Conservation (phyloP, 1,140 invertebrate species). For the Helicoverpa armigera region DNA sequence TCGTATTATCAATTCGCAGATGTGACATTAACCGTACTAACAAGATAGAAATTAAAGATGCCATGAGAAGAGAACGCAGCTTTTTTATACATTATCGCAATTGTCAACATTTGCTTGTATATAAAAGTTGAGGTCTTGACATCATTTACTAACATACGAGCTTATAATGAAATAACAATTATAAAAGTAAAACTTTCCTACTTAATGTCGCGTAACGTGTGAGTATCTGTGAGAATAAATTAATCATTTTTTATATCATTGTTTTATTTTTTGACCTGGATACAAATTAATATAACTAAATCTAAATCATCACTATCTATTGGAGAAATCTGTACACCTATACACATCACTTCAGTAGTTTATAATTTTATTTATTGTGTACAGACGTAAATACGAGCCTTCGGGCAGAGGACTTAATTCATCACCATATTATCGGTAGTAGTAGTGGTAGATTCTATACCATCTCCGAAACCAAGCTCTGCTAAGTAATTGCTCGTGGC, state of each 20-base stretch:
- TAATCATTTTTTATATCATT: neutral
- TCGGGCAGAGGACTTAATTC: too few species aligned
- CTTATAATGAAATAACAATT: constrained; percentile 7
- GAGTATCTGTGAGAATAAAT: constrained; percentile 6
- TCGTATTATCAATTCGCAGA: constrained; percentile 5
- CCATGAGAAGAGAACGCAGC: neutral
- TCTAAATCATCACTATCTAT: neutral
- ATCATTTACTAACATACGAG: constrained; percentile 5
- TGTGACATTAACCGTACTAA: neutral
- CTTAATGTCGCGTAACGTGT: constrained; percentile 11
- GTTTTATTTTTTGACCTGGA: neutral
- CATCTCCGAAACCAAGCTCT: too few species aligned
- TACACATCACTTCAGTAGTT: too few species aligned
- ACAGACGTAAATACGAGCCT: too few species aligned
- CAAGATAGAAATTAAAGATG: neutral
- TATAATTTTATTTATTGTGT: too few species aligned
- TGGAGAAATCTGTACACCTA: neutral
- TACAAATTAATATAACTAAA: neutral
- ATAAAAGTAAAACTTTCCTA: neutral
- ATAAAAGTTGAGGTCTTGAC: too few species aligned
- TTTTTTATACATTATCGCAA: neutral
- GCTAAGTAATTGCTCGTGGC: too few species aligned
- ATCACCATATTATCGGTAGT: too few species aligned
- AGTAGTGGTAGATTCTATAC: too few species aligned
- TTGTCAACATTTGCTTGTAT: too few species aligned